phyloP scores from a whole-genome alignment of 1,140 invertebrate species.

The Heliconius hermathena region DNA sequence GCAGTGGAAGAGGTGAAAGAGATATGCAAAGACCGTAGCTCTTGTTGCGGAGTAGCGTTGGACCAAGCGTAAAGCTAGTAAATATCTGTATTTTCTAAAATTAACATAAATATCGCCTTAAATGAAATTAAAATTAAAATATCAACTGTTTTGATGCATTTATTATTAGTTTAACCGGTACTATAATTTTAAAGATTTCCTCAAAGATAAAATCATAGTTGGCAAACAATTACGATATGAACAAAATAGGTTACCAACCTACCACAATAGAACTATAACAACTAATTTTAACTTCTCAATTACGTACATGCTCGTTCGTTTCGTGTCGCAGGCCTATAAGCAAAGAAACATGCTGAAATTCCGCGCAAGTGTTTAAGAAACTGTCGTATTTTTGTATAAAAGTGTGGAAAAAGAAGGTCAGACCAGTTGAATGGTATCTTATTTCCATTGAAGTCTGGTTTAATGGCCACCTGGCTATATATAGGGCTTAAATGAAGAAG shows the following conservation, averaged over 20 bases:
- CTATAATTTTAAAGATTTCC: neutral
- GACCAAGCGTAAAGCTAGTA: no score
- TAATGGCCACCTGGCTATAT: slow-evolving; percentile 42
- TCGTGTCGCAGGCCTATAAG: slow-evolving; percentile 4
- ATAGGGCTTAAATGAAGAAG: slow-evolving; percentile 41
- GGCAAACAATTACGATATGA: neutral
- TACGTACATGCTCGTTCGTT: slow-evolving; percentile 7
- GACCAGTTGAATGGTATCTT: slow-evolving; percentile 42
- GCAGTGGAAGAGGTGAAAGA: no score
- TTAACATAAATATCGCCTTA: no score
- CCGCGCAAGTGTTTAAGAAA: slow-evolving; percentile 29
- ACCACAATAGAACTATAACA: neutral
- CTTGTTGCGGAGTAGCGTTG: no score
- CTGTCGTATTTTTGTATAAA: slow-evolving; percentile 34
- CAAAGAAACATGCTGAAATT: slow-evolving; percentile 1
- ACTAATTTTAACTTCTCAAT: slow-evolving; percentile 14
- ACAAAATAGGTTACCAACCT: neutral
- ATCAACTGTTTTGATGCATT: no score
- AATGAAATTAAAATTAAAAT: no score
- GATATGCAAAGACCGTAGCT: no score
- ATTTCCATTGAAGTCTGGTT: slow-evolving; percentile 38
- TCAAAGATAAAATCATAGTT: neutral
- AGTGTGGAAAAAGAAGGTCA: slow-evolving; percentile 39
- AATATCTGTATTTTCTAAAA: no score
- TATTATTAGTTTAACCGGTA: neutral